phyloP scores from a whole-genome alignment of 2,888 invertebrate genomes.

The Xestoiulus laeticollis region DNA sequence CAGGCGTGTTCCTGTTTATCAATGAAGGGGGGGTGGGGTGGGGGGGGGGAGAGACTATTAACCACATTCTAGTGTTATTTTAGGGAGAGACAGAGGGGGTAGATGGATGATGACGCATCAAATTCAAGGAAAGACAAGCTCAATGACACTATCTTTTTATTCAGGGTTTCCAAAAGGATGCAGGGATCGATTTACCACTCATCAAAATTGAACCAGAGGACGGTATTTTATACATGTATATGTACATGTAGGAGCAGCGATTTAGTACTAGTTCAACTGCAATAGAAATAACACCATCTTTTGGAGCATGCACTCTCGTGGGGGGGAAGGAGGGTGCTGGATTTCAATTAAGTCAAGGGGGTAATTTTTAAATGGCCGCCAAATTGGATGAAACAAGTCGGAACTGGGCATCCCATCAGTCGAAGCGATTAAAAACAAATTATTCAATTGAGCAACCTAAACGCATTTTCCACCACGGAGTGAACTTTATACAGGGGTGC shows the following conservation, averaged over 20 bases:
- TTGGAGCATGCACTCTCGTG: not conserved
- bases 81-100: conserved; percentile 20
- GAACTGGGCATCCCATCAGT: not conserved
- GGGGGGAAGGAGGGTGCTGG: too few relatives aligned
- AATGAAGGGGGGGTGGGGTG: conserved; percentile 37
- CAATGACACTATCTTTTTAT: conserved; percentile 42
- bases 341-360: not conserved
- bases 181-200: conserved; percentile 46
- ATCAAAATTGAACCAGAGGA: conserved; percentile 29
- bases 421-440: not conserved
- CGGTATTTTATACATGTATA: too few relatives aligned
- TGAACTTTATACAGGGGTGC: not conserved
- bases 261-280: not conserved
- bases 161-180: conserved; percentile 38
- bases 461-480: not conserved
- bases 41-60: too few relatives aligned
- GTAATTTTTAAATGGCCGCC: not conserved
- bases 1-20: conserved; percentile 37
- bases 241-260: too few relatives aligned
- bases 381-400: not conserved
- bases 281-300: not conserved
- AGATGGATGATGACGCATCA: conserved; percentile 47
- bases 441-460: not conserved
- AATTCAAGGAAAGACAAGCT: conserved; percentile 47
- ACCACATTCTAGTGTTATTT: conserved; percentile 34